phyloP scores from a whole-genome alignment of 2,888 invertebrate genomes.

The Nomada fabriciana region DNA sequence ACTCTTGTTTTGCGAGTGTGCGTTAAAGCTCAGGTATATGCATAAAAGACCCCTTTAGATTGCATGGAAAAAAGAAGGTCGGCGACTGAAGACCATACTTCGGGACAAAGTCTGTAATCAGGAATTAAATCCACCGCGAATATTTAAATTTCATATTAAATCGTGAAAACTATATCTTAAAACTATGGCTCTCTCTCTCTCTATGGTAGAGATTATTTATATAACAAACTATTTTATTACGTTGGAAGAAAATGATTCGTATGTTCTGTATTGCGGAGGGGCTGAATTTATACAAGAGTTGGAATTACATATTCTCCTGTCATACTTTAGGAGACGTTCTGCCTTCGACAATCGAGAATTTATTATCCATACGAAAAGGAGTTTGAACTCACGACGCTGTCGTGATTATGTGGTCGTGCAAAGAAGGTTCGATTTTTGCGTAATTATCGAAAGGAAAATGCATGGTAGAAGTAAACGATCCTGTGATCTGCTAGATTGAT shows the following conservation, averaged over 20 bases:
- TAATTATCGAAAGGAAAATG: neutral
- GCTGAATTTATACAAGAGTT: too few species aligned
- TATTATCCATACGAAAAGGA: conserved; percentile 1
- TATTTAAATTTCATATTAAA: neutral
- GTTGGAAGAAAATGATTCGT: too few species aligned
- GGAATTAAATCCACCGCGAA: conserved; percentile 1
- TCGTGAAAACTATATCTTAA: too few species aligned
- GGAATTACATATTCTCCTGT: neutral
- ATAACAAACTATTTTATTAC: too few species aligned
- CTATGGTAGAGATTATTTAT: too few species aligned
- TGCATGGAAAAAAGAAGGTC: neutral
- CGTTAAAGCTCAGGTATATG: neutral
- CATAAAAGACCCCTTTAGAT: neutral
- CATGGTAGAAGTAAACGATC: neutral
- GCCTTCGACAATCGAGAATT: neutral
- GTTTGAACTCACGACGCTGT: neutral
- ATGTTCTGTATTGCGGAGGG: too few species aligned
- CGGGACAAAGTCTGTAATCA: neutral
- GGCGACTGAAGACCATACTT: neutral
- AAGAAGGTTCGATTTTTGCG: neutral
- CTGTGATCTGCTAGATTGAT: neutral
- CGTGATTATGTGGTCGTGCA: too few species aligned
- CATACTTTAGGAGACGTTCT: neutral
- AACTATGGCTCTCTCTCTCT: too few species aligned
- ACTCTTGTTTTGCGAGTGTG: conserved; percentile 5